A percentile compares a stretch with the other conserved stretches of the same genome.
These are phyloP conservation scores for Opisthocomus hoazin DNA, from an alignment of 2,113 vertebrate genomes.

Conservation along the genomic window DNA sequence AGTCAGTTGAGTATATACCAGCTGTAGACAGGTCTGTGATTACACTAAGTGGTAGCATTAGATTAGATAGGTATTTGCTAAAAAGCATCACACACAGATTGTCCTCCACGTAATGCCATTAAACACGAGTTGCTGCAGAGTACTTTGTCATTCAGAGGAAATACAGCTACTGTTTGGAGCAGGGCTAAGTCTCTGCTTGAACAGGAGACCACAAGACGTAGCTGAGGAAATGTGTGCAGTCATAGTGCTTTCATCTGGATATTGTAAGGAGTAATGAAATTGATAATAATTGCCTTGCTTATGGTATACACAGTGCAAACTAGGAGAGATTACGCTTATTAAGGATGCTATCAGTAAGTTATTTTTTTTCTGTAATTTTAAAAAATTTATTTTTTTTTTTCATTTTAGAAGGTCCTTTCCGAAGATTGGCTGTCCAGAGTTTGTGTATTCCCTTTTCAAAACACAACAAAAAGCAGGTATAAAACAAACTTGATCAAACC, in stretches of 20 bases:
- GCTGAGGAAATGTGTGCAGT: neutral
- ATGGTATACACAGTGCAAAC: neutral
- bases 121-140: neutral
- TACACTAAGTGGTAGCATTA: neutral
- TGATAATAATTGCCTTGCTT: neutral
- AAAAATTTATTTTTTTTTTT: neutral
- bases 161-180: neutral
- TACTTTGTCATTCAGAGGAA: neutral
- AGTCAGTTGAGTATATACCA: neutral
- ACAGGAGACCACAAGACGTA: neutral
- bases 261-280: neutral
- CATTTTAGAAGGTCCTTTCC: neutral
- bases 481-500: neutral
- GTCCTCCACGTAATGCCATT: neutral
- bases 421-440: neutral
- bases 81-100: neutral
- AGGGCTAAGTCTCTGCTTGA: neutral
- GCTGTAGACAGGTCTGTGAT: neutral
- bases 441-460: neutral
- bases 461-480: neutral
- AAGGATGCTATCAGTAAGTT: neutral
- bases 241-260: neutral
- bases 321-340: neutral
- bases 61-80: neutral
- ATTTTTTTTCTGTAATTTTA: neutral